Evolutionary conservation across 1,140 invertebrate genomes (phyloP).

Genomic region (Arion vulgaris): DNA sequence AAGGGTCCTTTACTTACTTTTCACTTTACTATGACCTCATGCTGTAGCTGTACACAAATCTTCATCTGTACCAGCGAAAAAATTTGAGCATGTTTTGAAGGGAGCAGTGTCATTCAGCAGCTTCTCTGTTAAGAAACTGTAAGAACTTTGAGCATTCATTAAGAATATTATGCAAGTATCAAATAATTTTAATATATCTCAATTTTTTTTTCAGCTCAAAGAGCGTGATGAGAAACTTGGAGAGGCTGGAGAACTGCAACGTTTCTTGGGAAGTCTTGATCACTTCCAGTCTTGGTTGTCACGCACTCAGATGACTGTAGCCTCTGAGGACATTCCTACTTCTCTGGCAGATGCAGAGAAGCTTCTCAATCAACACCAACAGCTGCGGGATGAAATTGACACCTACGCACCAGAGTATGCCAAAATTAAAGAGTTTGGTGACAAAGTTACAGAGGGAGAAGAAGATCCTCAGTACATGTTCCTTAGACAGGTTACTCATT

Average conservation of each 20-base stretch:
- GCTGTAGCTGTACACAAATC: too few relatives aligned
- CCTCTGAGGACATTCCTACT: conserved; percentile 96
- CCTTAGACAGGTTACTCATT: conserved; percentile 81
- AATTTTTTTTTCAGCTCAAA: conserved; percentile 79
- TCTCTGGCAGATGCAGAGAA: conserved; percentile 97
- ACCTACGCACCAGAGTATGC: conserved; percentile 97
- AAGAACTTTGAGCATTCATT: too few relatives aligned
- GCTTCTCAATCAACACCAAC: conserved; percentile 94
- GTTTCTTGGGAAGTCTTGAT: conserved; percentile 98
- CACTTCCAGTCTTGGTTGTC: conserved; percentile 99
- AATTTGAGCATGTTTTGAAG: too few relatives aligned
- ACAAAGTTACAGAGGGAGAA: conserved; percentile 88
- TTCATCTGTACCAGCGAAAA: too few relatives aligned
- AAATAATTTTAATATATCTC: too few relatives aligned
- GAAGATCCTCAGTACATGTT: conserved; percentile 99
- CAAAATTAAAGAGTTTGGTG: conserved; percentile 99
- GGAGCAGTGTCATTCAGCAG: too few relatives aligned
- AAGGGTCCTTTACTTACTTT: too few relatives aligned
- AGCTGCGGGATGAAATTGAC: conserved; percentile 98
- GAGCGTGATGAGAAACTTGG: conserved; percentile 98
- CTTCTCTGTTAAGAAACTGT: too few relatives aligned
- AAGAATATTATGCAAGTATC: too few relatives aligned
- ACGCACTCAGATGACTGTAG: conserved; percentile 94
- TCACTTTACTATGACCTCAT: too few relatives aligned
- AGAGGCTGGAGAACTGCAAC: conserved; percentile 97